phyloP scores from a whole-genome alignment of 1,140 invertebrate species.

The Sminthurides bifidus region DNA sequence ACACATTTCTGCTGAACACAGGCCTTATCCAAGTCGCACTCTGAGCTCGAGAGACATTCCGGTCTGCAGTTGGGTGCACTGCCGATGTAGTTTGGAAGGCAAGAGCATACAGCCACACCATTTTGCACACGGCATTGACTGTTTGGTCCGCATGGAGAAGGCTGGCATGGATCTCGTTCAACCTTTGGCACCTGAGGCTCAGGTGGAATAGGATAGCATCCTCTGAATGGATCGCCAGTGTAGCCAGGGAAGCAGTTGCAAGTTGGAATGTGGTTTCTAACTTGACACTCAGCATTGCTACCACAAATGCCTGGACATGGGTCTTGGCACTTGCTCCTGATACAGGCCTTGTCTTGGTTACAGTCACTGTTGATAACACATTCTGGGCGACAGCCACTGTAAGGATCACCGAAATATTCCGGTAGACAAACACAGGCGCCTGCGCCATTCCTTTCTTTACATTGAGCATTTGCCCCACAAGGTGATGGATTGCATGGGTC shows the following conservation, averaged over 20 bases:
- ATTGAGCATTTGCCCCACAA: conserved; percentile 38
- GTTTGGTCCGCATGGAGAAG: conserved; percentile 65
- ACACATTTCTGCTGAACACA: conserved; percentile 55
- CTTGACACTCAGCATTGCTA: conserved; percentile 31
- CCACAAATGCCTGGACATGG: conserved; percentile 35
- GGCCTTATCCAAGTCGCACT: conserved; percentile 48
- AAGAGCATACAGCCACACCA: conserved; percentile 43
- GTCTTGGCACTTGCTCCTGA: conserved; percentile 31
- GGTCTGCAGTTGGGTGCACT: conserved; percentile 36
- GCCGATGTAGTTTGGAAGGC: conserved; percentile 43
- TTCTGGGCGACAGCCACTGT: conserved; percentile 57
- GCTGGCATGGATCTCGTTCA: conserved; percentile 44
- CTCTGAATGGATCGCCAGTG: conserved; percentile 53
- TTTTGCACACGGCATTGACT: conserved; percentile 43
- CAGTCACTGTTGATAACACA: conserved; percentile 51
- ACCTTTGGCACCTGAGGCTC: conserved; percentile 38
- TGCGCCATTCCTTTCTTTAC: conserved; percentile 27
- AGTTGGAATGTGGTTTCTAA: conserved; percentile 32
- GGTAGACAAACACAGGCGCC: conserved; percentile 36
- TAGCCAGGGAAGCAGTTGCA: conserved; percentile 36
- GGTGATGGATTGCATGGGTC: conserved; percentile 49
- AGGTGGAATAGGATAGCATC: conserved; percentile 42
- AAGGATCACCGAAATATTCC: conserved; percentile 48
- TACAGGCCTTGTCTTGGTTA: conserved; percentile 34
- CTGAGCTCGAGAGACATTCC: conserved; percentile 49